Evolutionary conservation across 2,797 vertebrate species (phyloP), one percentile per base, ranked within the genome.

Genomic region (Gymnoscopelus braueri): DNA sequence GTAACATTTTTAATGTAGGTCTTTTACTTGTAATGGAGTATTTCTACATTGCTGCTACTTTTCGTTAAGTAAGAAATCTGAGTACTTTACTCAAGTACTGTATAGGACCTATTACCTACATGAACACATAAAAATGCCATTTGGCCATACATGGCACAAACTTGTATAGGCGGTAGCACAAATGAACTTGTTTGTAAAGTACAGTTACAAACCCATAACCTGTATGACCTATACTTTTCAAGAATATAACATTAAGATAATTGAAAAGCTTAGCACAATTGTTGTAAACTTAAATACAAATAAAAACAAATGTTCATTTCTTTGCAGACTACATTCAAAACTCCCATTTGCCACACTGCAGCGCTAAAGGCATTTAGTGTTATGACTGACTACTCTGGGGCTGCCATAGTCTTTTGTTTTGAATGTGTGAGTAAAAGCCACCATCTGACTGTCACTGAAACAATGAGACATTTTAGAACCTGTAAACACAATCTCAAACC

Each of bases 341-440:
- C 47, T 62, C n/a, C 49, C 55, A 48, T 71, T 32, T 6, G 54
- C 60, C 35, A 13, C 54, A 29, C 39, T 11, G 35, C 61, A 53
- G 35, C 35, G 14, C 54, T 67, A 11, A 57, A 60, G 23, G 10
- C 54, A 11, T 67, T 69, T 63, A 72, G 57, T 58, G 63, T 67
- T 52, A 47, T 69, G 62, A 51, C 12, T 74, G 44, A 32, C 65
- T 48, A 71, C 55, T 23, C 13, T 57, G 44, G 77, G 52, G 51
- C 63, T 69, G 63, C 72, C 60, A 82, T 59, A 1, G 13, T 69
- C 50, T 67, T 52, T 49, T 66, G 56, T 32, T 64, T 72, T 4
- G 67, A 70, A 39, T 39, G 35, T 1, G 32, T 39, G 12, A 71
- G 63, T 75, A 75, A 85, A 6, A 78, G 51, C 15, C 57, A 56